phyloP scores from a whole-genome alignment of 2,888 invertebrate species.

The Leptopterna dolabrata region DNA sequence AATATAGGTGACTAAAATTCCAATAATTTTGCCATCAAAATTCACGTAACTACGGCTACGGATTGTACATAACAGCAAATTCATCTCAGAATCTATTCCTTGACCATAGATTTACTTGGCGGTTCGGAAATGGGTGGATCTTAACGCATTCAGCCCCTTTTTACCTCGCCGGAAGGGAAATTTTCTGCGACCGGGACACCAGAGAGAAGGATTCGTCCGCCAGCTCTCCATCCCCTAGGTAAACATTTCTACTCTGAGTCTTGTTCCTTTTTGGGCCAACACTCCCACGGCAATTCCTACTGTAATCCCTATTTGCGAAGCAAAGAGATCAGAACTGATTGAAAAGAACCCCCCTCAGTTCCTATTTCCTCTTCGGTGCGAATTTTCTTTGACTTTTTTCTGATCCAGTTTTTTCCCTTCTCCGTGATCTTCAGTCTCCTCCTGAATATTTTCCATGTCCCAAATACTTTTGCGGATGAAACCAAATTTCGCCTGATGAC shows the following conservation, averaged over 20 bases:
- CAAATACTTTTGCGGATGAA: background rate
- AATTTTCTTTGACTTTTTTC: background rate
- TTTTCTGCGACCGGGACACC: background rate
- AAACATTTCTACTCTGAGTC: background rate
- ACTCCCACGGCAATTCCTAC: background rate
- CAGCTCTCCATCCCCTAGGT: background rate
- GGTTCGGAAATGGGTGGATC: no score
- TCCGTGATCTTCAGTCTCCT: background rate
- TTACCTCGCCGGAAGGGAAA: no score
- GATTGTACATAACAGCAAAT: no score
- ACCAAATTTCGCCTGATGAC: background rate
- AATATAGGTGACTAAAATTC: no score
- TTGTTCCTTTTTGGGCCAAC: background rate
- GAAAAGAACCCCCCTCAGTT: background rate
- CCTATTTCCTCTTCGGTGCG: background rate
- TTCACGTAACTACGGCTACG: no score
- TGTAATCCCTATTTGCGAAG: constrained; percentile 23
- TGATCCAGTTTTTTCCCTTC: background rate
- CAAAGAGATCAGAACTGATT: constrained; percentile 17
- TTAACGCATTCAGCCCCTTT: no score
- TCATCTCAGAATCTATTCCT: no score
- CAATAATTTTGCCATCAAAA: no score
- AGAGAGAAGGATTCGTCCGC: background rate
- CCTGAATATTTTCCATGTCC: background rate
- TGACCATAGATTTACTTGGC: no score